A percentile compares a stretch with the other conserved stretches of the same genome.
These are phyloP conservation scores for Scarus forsteni DNA, from an alignment of 2,797 vertebrate genomes.

Conservation along the genomic window DNA sequence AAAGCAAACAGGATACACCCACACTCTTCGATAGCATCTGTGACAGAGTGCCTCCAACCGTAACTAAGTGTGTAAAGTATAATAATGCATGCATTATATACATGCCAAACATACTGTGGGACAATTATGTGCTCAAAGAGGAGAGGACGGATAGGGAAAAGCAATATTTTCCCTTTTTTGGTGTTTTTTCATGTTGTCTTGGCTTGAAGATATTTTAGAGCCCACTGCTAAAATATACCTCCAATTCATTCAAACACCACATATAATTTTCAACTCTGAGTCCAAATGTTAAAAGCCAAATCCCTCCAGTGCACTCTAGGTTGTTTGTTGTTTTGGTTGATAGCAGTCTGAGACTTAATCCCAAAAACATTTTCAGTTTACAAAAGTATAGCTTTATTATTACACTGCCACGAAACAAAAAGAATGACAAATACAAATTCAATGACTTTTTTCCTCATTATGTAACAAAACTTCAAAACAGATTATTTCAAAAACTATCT, in stretches of 20 bases:
- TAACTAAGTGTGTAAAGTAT: constrained; percentile 3
- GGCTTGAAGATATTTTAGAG: not conserved
- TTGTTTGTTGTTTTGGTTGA: too few relatives aligned
- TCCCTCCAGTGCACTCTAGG: not conserved
- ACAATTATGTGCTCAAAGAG: constrained; percentile 3
- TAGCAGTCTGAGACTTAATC: too few relatives aligned
- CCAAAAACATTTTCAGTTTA: too few relatives aligned
- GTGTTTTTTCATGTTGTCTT: constrained; percentile 5
- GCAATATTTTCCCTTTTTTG: not conserved
- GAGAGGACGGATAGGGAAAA: not conserved
- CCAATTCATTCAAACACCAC: not conserved
- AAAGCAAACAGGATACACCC: constrained; percentile 50
- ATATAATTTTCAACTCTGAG: not conserved
- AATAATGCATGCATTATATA: not conserved
- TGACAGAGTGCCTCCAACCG: constrained; percentile 2
- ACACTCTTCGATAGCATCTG: constrained; percentile 40
- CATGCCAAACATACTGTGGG: not conserved
- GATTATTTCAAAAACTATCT: too few relatives aligned
- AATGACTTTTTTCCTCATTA: too few relatives aligned
- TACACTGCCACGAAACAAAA: too few relatives aligned
- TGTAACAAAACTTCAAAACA: too few relatives aligned
- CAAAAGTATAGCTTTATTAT: too few relatives aligned
- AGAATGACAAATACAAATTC: too few relatives aligned
- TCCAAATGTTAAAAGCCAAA: not conserved
- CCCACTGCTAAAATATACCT: not conserved